A percentile compares a stretch with the other conserved stretches of the same genome.
These are phyloP conservation scores for Tethea ocularis DNA, from an alignment of 2,888 invertebrate species.

Conservation along the genomic window DNA sequence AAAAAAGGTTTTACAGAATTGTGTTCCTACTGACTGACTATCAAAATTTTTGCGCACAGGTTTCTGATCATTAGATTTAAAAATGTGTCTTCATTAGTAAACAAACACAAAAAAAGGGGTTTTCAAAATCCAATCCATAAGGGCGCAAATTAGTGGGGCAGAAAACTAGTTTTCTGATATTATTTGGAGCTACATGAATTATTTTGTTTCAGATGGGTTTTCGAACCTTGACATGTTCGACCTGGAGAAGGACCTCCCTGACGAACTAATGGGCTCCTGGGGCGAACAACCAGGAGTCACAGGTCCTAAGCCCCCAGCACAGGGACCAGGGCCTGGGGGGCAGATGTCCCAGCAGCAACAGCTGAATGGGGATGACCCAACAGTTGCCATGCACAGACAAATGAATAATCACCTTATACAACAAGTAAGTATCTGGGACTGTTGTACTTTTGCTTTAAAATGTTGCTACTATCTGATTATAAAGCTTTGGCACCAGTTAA, in stretches of 20 bases:
- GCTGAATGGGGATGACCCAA: slow-evolving; percentile 87
- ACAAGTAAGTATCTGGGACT: slow-evolving; percentile 81
- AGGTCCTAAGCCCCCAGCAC: slow-evolving; percentile 91
- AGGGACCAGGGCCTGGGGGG: slow-evolving; percentile 91
- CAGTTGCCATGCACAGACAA: slow-evolving; percentile 84
- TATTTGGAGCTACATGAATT: slow-evolving; percentile 8
- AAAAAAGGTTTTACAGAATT: too few relatives aligned
- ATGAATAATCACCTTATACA: slow-evolving; percentile 88
- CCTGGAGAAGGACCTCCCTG: slow-evolving; percentile 95
- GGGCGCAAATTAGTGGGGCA: too few relatives aligned
- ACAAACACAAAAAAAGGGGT: too few relatives aligned
- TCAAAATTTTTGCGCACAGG: too few relatives aligned
- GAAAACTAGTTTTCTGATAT: neutral
- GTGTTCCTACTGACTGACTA: too few relatives aligned
- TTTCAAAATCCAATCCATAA: too few relatives aligned
- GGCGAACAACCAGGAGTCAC: slow-evolving; percentile 86
- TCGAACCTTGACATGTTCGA: slow-evolving; percentile 94
- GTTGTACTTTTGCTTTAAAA: slow-evolving; percentile 25
- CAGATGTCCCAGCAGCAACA: slow-evolving; percentile 83
- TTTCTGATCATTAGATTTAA: too few relatives aligned
- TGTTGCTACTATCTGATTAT: neutral
- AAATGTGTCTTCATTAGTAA: too few relatives aligned
- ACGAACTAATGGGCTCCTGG: slow-evolving; percentile 94
- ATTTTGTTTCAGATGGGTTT: slow-evolving; percentile 86
- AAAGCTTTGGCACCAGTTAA: neutral